These are phyloP conservation scores for Condylura cristata DNA, from an alignment of 2,113 vertebrate species.

Conservation along the genomic window DNA sequence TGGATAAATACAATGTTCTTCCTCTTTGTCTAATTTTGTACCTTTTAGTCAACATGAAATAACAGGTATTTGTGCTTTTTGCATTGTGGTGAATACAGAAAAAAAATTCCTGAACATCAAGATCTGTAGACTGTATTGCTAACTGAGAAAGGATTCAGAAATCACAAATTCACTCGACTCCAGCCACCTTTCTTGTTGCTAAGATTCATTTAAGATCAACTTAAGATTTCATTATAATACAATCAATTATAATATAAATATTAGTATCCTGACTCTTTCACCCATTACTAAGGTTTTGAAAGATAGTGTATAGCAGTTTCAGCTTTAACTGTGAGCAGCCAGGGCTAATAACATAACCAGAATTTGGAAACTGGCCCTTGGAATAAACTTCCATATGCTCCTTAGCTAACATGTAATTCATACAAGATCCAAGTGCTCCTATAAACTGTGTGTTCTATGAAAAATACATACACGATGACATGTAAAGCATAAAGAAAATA, in stretches of 20 bases:
- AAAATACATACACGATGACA: not conserved
- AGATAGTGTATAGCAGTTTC: not conserved
- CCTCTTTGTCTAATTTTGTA: slow-evolving; percentile 11
- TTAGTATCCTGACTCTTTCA: not conserved
- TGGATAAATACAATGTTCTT: slow-evolving; percentile 3
- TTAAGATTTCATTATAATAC: not conserved
- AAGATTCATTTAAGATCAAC: slow-evolving; percentile 1
- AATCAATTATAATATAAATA: not conserved
- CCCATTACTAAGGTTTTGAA: not conserved
- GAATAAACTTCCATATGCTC: not conserved
- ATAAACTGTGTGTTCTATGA: not conserved
- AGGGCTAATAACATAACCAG: slow-evolving; percentile 1
- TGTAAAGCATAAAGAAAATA: not conserved
- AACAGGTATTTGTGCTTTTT: not conserved
- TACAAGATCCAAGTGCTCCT: not conserved
- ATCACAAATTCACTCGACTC: not conserved
- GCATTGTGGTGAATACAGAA: not conserved
- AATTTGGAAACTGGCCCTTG: slow-evolving; percentile 35
- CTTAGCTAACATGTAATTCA: not conserved
- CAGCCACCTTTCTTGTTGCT: not conserved
- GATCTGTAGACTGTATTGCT: not conserved
- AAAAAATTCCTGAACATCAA: slow-evolving; percentile 1
- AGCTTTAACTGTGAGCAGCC: not conserved
- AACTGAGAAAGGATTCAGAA: slow-evolving; percentile 1
- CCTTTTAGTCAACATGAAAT: not conserved